These are phyloP conservation scores for Lysandra coridon DNA, from an alignment of 2,888 invertebrate species.

Conservation along the genomic window DNA sequence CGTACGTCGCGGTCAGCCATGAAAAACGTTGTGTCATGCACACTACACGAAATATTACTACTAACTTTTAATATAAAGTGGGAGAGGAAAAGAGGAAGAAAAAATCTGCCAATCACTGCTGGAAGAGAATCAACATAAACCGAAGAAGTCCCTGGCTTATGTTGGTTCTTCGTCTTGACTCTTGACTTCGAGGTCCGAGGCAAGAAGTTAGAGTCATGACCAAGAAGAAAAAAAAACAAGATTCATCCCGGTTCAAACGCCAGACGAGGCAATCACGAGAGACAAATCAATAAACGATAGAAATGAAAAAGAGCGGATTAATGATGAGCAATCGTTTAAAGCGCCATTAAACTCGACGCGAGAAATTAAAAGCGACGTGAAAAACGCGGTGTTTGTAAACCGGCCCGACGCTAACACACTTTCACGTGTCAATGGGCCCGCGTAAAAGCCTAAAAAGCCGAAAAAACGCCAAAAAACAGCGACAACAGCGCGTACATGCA, in stretches of 20 bases:
- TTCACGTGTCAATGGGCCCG: slow-evolving; percentile 77
- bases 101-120: background rate
- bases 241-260: background rate
- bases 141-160: too few relatives aligned
- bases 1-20: slow-evolving; percentile 23
- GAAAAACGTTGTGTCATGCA: background rate
- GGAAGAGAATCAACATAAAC: background rate
- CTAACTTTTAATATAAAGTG: background rate
- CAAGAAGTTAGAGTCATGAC: too few relatives aligned
- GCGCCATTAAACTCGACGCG: slow-evolving; percentile 45
- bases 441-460: slow-evolving; percentile 77
- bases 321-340: slow-evolving; percentile 37
- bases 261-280: background rate
- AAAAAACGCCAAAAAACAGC: slow-evolving; percentile 62
- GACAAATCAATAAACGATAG: slow-evolving; percentile 4
- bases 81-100: background rate
- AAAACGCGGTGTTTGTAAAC: slow-evolving; percentile 67
- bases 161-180: too few relatives aligned
- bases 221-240: too few relatives aligned
- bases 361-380: slow-evolving; percentile 32
- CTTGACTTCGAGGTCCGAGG: too few relatives aligned
- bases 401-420: slow-evolving; percentile 75
- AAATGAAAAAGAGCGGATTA: background rate
- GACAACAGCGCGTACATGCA: slow-evolving; percentile 66
- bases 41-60: background rate